These are phyloP conservation scores for Drosophila merina DNA, from an alignment of 2,888 invertebrate genomes.

Conservation along the genomic window DNA sequence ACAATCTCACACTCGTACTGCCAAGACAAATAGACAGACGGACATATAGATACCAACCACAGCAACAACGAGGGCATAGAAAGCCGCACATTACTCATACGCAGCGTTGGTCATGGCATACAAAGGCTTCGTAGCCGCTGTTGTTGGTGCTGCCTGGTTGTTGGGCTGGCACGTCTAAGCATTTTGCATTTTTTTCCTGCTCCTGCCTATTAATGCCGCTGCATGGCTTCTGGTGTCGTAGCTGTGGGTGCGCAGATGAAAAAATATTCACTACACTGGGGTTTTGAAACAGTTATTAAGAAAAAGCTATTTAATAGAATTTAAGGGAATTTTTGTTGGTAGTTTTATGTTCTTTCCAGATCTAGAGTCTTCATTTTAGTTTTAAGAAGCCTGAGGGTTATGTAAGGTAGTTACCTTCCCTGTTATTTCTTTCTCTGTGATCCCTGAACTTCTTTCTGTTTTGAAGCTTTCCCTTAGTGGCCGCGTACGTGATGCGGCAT, in stretches of 20 bases:
- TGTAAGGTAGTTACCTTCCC: too few species aligned
- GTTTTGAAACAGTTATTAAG: neutral
- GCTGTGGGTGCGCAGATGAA: conserved; percentile 6
- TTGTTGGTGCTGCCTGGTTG: conserved; percentile 18
- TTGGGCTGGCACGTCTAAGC: conserved; percentile 62
- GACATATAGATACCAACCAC: conserved; percentile 32
- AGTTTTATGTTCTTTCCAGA: too few species aligned
- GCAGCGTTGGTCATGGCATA: conserved; percentile 51
- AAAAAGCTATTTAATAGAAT: neutral
- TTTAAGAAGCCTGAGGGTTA: too few species aligned
- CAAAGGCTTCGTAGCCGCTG: conserved; percentile 39
- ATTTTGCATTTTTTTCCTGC: conserved; percentile 61
- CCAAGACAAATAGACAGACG: conserved; percentile 10
- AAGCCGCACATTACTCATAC: conserved; percentile 76
- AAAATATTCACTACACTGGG: neutral
- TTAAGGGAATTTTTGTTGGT: too few species aligned
- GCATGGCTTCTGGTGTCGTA: conserved; percentile 52
- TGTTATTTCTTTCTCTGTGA: conserved; percentile 18
- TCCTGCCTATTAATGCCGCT: conserved; percentile 66
- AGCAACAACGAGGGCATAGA: conserved; percentile 44
- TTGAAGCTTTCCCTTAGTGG: conserved; percentile 59
- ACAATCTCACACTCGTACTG: conserved; percentile 18
- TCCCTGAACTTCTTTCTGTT: conserved; percentile 65
- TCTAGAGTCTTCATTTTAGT: too few species aligned
- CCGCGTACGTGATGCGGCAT: conserved; percentile 48